Conservation (phyloP, 2,113 vertebrate genomes). For the Forbesichthys agassizii region DNA sequence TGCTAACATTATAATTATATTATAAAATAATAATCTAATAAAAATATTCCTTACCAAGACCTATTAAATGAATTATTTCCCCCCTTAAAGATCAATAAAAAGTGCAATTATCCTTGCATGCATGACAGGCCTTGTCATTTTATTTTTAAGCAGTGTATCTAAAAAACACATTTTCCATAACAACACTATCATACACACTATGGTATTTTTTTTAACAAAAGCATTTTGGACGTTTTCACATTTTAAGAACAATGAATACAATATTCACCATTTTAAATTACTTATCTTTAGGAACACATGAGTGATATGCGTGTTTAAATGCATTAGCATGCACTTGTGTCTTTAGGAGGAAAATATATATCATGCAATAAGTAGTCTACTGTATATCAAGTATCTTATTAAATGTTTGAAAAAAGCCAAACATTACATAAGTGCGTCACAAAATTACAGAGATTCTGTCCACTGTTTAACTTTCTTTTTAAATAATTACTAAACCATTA, state of each 20-base stretch:
- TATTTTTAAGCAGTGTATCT: neutral
- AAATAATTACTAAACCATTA: constrained; percentile 27
- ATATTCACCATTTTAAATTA: neutral
- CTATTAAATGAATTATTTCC: neutral
- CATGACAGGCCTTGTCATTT: neutral
- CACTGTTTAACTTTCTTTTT: constrained; percentile 27
- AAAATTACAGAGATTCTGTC: neutral
- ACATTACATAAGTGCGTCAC: neutral
- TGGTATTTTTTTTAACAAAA: neutral
- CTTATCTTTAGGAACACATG: neutral
- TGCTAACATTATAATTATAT: neutral
- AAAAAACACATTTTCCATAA: neutral
- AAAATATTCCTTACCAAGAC: neutral
- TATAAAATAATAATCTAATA: neutral
- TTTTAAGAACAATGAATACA: constrained; percentile 2
- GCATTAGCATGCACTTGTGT: no score
- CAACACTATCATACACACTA: neutral
- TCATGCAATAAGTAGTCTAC: neutral
- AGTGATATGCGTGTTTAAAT: no score
- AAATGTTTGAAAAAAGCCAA: neutral
- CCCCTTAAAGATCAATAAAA: neutral
- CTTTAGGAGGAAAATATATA: neutral
- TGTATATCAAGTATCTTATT: neutral
- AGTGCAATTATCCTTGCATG: neutral
- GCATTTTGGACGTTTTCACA: neutral